Conservation (phyloP, 2,888 invertebrate genomes). For the Tetrapedia diversipes region DNA sequence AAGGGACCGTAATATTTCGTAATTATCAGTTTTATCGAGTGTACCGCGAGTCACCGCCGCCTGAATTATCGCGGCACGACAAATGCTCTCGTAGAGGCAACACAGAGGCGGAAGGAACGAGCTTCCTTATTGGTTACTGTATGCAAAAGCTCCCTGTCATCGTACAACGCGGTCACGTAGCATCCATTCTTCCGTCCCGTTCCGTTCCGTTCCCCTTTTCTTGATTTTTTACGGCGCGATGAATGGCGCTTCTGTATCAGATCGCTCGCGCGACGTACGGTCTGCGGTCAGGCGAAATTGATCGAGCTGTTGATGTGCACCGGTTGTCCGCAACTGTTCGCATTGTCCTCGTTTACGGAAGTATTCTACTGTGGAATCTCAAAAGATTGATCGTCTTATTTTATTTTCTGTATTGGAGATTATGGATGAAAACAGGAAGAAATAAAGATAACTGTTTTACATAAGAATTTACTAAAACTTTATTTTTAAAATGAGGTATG, state of each 20-base stretch:
- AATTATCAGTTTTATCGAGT: constrained; percentile 65
- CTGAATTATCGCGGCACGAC: constrained; percentile 53
- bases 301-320: too few relatives aligned
- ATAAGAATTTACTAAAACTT: too few relatives aligned
- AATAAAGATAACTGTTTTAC: too few relatives aligned
- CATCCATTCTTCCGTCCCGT: constrained; percentile 22
- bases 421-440: too few relatives aligned
- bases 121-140: constrained; percentile 58
- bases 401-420: too few relatives aligned
- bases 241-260: constrained; percentile 15
- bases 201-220: not conserved
- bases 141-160: constrained; percentile 49
- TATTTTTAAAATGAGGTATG: too few relatives aligned
- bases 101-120: constrained; percentile 46
- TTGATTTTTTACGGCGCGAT: constrained; percentile 11
- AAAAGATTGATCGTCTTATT: too few relatives aligned
- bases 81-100: constrained; percentile 25
- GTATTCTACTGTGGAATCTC: too few relatives aligned
- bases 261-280: constrained; percentile 12
- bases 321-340: too few relatives aligned
- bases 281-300: too few relatives aligned
- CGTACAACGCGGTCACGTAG: constrained; percentile 30
- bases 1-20: constrained; percentile 59
- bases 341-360: too few relatives aligned
- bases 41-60: constrained; percentile 29